Base-by-base conservation (phyloP, 2,888 invertebrate species). In the Chrysomela aeneicollis region DNA sequence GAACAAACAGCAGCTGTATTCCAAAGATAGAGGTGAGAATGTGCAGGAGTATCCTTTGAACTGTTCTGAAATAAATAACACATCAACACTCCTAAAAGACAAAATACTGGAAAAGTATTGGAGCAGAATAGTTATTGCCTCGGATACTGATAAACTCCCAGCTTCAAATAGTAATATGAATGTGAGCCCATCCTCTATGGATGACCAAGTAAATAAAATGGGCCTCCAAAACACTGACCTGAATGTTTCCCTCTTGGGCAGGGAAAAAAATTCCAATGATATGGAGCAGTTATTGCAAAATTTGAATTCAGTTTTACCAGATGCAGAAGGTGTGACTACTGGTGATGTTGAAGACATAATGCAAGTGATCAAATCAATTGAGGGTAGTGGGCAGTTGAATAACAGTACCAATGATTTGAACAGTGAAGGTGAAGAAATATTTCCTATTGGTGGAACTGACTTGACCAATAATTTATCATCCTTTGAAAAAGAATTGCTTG, bases 321-420 rank as follows among this genome's bases (percentile, higher is more conserved):
- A 78, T 50, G 72, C 78, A 21, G 81, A 86, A 59, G 55, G 59
- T 19, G 59, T 59, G 9, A 58, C 78, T 51, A 84, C 82, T 66
- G 84, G 83, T 71, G 91, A 91, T 77, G 86, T 86, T 2, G 87
- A 87, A 22, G 92, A 91, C 71, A 84, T 93, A 59, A 85, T 93
- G 72, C 91, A 91, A 79, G 92, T 90, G 2, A 89, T 93, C 52
- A 92, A 92, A 81, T 90, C 89, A 6, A 87, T 93, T 72, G 92
- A 92, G 73, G 86, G 85, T 67, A 78, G 83, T 61, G 87, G 87
- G 73, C 70, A 74, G 60, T 64, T 77, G 51, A 74, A 76, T 35
- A 75, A 72, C 61, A 75, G 73, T 19, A 64, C 78, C 21, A 77
- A 75, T 67, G 80, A 79, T 71, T 70, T 79, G 50, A 78, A 74